Base-by-base conservation (phyloP, 2,113 vertebrate genomes). In the Scalopus aquaticus region DNA sequence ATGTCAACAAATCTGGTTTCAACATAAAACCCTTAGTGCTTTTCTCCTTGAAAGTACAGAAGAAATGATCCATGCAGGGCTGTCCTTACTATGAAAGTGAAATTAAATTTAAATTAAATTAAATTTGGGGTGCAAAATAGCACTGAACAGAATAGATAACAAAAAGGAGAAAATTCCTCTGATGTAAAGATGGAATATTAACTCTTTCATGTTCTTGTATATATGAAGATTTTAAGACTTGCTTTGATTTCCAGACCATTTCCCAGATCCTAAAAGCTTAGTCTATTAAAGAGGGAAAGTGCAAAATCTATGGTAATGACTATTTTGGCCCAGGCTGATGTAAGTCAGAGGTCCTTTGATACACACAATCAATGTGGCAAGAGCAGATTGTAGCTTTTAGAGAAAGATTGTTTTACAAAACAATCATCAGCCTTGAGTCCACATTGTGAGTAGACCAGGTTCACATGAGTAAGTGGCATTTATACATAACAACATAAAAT, bases 241-340 rank as follows among this genome's bases (percentile, higher is more conserved):
- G 9, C 92, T 89, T 70, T 90, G 78, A 88, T 62, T 89, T 94
- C 54, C 42, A 91, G 76, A 91, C 46, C 20, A 35, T 91, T 93
- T 78, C 42, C 77, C 17, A 83, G 58, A 82, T 58, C 77, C 81
- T 93, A 88, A 96, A 95, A 88, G 72, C 82, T 78, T 77, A 82
- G 28, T 79, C 69, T 69, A 89, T 94, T 95, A 94, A 92, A 90
- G 65, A 77, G 19, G 62, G 13, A 95, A 79, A 91, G 35, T 85
- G 28, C 26, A 89, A 95, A 97, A 95, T 95, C 91, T 86, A 64
- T 96, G 88, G 9, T 69, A 89, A 93, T 89, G 95, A 91, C 64
- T 95, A 1, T 88, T 92, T 94, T 62, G 88, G 78, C 70, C 69
- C 51, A 37, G 42, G 39, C 35, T 77, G 22, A 86, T 83, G 11